These are phyloP conservation scores for Eledona agricola DNA, from an alignment of 2,888 invertebrate species.

Conservation along the genomic window DNA sequence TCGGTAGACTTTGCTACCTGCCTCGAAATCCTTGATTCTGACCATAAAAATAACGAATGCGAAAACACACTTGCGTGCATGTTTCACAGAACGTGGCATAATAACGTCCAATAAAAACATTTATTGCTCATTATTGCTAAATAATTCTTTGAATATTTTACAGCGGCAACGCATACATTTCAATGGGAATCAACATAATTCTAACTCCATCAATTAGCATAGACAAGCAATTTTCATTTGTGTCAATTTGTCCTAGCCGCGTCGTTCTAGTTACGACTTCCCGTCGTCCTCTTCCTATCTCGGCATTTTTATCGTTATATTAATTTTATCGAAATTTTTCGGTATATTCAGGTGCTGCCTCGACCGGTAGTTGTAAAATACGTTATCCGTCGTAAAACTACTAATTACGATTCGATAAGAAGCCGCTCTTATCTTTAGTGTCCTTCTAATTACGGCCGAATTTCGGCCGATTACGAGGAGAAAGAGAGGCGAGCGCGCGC, in stretches of 20 bases:
- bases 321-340: constrained; percentile 32
- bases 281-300: constrained; percentile 12
- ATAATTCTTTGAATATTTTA: constrained; percentile 7
- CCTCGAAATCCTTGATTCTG: constrained; percentile 14
- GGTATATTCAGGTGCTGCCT: constrained; percentile 17
- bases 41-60: constrained; percentile 16
- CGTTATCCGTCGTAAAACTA: constrained; percentile 33
- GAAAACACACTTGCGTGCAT: constrained; percentile 13
- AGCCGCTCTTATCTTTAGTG: constrained; percentile 33
- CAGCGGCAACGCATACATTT: neutral
- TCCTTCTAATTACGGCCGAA: constrained; percentile 29
- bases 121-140: constrained; percentile 19
- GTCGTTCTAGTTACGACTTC: constrained; percentile 12
- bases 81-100: constrained; percentile 9
- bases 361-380: constrained; percentile 35
- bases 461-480: constrained; percentile 28
- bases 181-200: neutral
- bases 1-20: too few species aligned
- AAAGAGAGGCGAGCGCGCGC: neutral
- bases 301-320: constrained; percentile 27
- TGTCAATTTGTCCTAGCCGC: constrained; percentile 24
- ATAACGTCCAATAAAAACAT: constrained; percentile 20
- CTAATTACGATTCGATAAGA: constrained; percentile 36
- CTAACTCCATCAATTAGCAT: too few species aligned
- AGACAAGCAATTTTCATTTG: constrained; percentile 2